Percentiles rank a stretch among this genome's conserved stretches.
These are phyloP conservation scores for Pleuronectes platessa DNA, from an alignment of 2,113 vertebrate species.

Conservation along the genomic window DNA sequence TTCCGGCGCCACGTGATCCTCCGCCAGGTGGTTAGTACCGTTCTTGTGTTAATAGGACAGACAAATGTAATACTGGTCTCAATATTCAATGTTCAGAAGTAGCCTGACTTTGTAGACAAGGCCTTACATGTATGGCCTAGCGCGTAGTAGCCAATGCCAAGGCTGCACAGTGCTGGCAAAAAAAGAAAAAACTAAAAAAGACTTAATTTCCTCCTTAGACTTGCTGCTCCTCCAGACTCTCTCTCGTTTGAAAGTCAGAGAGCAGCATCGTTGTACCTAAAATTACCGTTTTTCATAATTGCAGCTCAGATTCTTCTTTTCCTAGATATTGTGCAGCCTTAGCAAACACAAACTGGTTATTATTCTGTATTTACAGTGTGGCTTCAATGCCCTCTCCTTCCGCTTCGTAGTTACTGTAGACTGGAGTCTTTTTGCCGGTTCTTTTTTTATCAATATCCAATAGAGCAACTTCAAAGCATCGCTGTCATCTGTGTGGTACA, in stretches of 20 bases:
- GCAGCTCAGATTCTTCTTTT: constrained; percentile 7
- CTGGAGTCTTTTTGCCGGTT: constrained; percentile 62
- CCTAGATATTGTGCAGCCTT: constrained; percentile 68
- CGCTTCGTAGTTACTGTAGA: constrained; percentile 72
- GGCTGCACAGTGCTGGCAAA: constrained; percentile 56
- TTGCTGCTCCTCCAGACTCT: constrained; percentile 12
- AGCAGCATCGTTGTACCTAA: not conserved
- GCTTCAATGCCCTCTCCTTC: constrained; percentile 76
- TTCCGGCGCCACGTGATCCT: constrained; percentile 20
- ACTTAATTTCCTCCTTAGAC: not conserved
- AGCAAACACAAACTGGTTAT: constrained; percentile 67
- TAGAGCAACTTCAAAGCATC: constrained; percentile 41
- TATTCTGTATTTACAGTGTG: constrained; percentile 78
- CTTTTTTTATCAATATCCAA: constrained; percentile 57
- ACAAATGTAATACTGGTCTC: constrained; percentile 69
- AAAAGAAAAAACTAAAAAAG: not conserved
- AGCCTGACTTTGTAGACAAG: constrained; percentile 74
- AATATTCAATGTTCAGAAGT: constrained; percentile 74
- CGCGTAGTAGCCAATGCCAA: constrained; percentile 70
- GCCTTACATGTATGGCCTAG: constrained; percentile 73
- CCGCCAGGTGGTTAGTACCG: constrained; percentile 32
- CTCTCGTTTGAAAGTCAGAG: not conserved
- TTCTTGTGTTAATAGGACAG: constrained; percentile 61
- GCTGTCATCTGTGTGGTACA: constrained; percentile 53
- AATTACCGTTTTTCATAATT: constrained; percentile 14